Conservation (phyloP, 2,113 vertebrate species). For the Leptocoma aspasia region DNA sequence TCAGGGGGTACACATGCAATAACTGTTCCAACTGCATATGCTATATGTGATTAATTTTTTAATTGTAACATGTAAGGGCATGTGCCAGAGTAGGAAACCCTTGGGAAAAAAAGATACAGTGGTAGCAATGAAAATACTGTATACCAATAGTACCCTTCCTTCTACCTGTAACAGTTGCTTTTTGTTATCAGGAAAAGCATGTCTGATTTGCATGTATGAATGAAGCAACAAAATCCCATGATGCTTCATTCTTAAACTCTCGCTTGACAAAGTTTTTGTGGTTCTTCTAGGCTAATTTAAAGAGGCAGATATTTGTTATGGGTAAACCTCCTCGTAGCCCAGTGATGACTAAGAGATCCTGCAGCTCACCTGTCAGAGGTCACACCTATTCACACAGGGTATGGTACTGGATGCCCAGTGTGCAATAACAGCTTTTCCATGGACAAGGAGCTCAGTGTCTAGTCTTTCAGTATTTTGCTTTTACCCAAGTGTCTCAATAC, state of each 20-base stretch:
- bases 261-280: slow-evolving; percentile 75
- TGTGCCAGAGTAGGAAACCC: neutral
- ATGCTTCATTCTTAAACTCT: neutral
- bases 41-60: neutral
- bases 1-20: neutral
- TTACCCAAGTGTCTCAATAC: neutral
- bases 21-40: neutral
- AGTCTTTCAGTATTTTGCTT: neutral
- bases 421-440: slow-evolving; percentile 7
- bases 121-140: neutral
- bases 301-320: slow-evolving; percentile 83
- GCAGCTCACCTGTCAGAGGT: slow-evolving; percentile 83
- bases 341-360: slow-evolving; percentile 85
- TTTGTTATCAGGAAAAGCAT: neutral
- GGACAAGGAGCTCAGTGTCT: slow-evolving; percentile 7
- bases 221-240: neutral
- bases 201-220: neutral
- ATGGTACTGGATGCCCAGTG: slow-evolving; percentile 73
- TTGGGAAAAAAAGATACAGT: neutral
- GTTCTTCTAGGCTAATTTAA: slow-evolving; percentile 85
- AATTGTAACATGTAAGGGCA: neutral
- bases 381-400: slow-evolving; percentile 86
- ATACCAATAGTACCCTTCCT: neutral
- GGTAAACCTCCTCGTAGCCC: slow-evolving; percentile 97
- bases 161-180: neutral